phyloP scores from a whole-genome alignment of 2,113 vertebrate species.

The Apteryx owenii region DNA sequence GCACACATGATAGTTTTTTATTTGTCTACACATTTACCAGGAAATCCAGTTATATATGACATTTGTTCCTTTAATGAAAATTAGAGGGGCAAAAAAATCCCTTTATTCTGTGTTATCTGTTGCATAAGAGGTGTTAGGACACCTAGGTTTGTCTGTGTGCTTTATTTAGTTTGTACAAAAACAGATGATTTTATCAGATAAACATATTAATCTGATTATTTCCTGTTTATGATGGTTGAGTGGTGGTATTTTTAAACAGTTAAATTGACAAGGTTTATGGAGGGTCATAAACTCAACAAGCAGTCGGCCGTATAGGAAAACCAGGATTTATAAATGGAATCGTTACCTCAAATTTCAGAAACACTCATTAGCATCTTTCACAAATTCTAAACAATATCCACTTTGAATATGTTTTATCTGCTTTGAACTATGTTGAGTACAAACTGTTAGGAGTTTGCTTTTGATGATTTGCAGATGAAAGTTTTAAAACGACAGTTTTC shows the following conservation, averaged over 20 bases:
- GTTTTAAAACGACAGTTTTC: not conserved
- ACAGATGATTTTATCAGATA: conserved; percentile 59
- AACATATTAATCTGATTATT: conserved; percentile 67
- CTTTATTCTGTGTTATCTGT: not conserved
- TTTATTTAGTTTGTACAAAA: conserved; percentile 62
- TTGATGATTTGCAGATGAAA: not conserved
- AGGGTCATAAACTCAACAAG: conserved; percentile 67
- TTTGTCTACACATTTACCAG: not conserved
- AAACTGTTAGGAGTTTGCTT: conserved; percentile 1
- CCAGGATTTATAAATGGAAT: conserved; percentile 65
- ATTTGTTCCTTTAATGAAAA: not conserved
- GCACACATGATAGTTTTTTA: not conserved
- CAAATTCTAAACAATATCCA: conserved; percentile 37
- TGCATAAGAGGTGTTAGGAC: not conserved
- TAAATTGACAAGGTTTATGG: conserved; percentile 71
- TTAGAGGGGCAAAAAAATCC: not conserved
- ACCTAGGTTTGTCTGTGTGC: conserved; percentile 13
- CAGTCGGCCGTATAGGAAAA: conserved; percentile 59
- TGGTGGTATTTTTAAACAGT: conserved; percentile 58
- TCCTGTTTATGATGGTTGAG: conserved; percentile 57
- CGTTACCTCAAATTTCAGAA: conserved; percentile 55
- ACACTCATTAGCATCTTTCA: conserved; percentile 48
- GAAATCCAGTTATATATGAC: not conserved
- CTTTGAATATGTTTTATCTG: not conserved
- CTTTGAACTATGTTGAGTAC: not conserved